Conservation (phyloP, 2,888 invertebrate species). For the Selenia dentaria region DNA sequence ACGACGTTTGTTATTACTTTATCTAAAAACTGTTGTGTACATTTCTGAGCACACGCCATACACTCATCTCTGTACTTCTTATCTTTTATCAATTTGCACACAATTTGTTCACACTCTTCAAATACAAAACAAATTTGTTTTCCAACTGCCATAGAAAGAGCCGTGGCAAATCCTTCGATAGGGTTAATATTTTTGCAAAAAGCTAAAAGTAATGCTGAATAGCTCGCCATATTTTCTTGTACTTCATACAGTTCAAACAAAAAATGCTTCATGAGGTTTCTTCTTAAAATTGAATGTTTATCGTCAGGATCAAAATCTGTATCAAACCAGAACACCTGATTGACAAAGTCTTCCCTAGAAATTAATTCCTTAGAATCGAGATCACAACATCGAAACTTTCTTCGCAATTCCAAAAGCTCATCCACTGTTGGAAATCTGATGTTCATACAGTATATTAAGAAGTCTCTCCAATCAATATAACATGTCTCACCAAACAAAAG, state of each 20-base stretch:
- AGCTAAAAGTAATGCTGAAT: conserved; percentile 85
- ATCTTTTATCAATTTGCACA: conserved; percentile 62
- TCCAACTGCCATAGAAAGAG: conserved; percentile 83
- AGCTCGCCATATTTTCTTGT: conserved; percentile 78
- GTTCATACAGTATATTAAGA: conserved; percentile 85
- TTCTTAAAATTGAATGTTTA: conserved; percentile 50
- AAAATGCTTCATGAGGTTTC: conserved; percentile 78
- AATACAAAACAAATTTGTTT: conserved; percentile 75
- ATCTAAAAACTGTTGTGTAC: conserved; percentile 59
- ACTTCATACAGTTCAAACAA: conserved; percentile 83
- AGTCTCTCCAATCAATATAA: conserved; percentile 87
- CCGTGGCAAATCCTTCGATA: conserved; percentile 82
- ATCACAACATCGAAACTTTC: conserved; percentile 77
- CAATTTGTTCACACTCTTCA: conserved; percentile 76
- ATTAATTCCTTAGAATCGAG: conserved; percentile 60
- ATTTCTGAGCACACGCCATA: conserved; percentile 61
- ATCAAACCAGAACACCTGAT: conserved; percentile 69
- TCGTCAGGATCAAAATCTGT: conserved; percentile 53
- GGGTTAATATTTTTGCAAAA: conserved; percentile 85
- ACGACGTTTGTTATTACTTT: conserved; percentile 57
- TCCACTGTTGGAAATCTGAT: conserved; percentile 80
- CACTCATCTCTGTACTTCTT: conserved; percentile 68
- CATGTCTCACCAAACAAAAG: conserved; percentile 81
- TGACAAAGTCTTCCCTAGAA: conserved; percentile 56
- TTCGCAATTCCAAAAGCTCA: conserved; percentile 79